Conservation (phyloP, 2,888 invertebrate species). For the Taphrorychus bicolor region DNA sequence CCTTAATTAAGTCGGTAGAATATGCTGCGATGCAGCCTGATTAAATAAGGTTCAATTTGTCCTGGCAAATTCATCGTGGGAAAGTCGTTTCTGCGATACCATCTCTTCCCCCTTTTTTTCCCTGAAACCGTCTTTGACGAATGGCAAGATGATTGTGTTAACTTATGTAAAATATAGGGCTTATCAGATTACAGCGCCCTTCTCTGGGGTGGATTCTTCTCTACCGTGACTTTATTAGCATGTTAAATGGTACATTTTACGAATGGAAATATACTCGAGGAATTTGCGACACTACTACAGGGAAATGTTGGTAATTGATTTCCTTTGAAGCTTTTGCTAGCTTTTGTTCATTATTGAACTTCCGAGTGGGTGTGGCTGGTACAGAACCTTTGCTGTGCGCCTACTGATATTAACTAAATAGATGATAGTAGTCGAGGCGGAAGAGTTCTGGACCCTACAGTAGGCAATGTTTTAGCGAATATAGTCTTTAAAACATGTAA, state of each 20-base stretch:
- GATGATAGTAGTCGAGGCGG: too few relatives aligned
- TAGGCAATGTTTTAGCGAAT: too few relatives aligned
- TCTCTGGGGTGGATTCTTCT: not conserved
- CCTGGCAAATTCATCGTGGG: not conserved
- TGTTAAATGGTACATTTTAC: conserved; percentile 2
- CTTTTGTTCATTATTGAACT: too few relatives aligned
- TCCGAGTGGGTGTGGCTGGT: too few relatives aligned
- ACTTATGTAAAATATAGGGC: conserved; percentile 11
- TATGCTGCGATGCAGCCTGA: too few relatives aligned
- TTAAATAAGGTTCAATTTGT: too few relatives aligned
- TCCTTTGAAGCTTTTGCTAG: too few relatives aligned
- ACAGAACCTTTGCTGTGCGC: too few relatives aligned
- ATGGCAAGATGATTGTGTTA: conserved; percentile 13
- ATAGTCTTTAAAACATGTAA: too few relatives aligned
- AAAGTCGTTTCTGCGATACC: not conserved
- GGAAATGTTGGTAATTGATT: not conserved
- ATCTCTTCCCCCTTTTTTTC: not conserved
- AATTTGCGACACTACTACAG: not conserved
- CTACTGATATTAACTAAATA: too few relatives aligned
- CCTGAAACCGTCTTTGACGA: conserved; percentile 9
- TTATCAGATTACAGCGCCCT: conserved; percentile 16
- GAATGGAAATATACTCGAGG: not conserved
- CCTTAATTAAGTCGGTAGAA: too few relatives aligned
- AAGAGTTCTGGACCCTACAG: too few relatives aligned
- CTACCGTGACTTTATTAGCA: conserved; percentile 8